Base-by-base conservation (phyloP, 2,888 invertebrate species). In the Pteria penguin region DNA sequence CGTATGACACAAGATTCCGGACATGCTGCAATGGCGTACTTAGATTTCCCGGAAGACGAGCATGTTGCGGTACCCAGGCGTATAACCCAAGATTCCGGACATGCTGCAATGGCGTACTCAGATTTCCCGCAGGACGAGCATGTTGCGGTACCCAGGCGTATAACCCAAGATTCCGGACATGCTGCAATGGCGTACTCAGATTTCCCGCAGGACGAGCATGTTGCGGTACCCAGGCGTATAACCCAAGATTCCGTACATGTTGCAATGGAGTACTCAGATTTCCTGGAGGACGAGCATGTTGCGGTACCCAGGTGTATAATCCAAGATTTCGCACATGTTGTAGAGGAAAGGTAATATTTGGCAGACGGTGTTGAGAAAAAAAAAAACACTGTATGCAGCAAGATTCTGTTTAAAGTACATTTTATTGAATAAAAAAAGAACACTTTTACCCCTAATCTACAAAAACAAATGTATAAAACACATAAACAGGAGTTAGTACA, bases 301-400 rank as follows among this genome's bases (percentile, higher is more conserved):
- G 71, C 54, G 71, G 71, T n/a, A 71, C 32, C 4, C 33, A 60
- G n/a, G 3, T 54, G n/a, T 71, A 71, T 31, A 18, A 71, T 27
- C 71, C 61, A 4, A 14, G 4, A 26, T 36, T 29, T 24, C 36
- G 62, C 22, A 11, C 52, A 2, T 71, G 71, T 62, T 71, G 71
- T 31, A 36, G n/a, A 52, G 71, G 71, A 22, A 45, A n/a, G n/a
- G n/a, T n/a, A n/a, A n/a, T n/a, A n/a, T n/a, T n/a, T n/a, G n/a
- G n/a, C n/a, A n/a, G n/a, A n/a, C n/a, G n/a, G n/a, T n/a, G n/a
- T n/a, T n/a, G n/a, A n/a, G n/a, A n/a, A n/a, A n/a, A n/a, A n/a
- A n/a, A n/a, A n/a, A n/a, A n/a, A n/a, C n/a, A n/a, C n/a, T n/a
- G n/a, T n/a, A n/a, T n/a, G n/a, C n/a, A n/a, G n/a, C n/a, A n/a